Percentiles rank a stretch among this genome's conserved stretches.
Conservation (phyloP, 2,888 invertebrate species). For the Agrochola litura region DNA sequence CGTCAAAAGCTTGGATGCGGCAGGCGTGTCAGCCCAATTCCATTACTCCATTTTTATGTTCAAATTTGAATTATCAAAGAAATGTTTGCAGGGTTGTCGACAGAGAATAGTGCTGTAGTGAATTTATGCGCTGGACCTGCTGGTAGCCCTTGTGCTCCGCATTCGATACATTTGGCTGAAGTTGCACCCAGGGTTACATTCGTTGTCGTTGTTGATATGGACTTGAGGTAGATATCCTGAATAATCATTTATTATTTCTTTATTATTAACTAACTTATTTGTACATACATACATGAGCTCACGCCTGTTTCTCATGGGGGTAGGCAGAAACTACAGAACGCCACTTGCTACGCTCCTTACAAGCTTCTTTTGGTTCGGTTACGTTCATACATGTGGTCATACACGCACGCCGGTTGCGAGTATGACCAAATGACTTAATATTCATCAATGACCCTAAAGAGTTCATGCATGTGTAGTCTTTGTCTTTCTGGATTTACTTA, state of each 20-base stretch:
- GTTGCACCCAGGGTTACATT: slow-evolving; percentile 83
- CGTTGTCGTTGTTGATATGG: slow-evolving; percentile 82
- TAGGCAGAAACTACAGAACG: neutral
- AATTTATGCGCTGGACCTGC: slow-evolving; percentile 80
- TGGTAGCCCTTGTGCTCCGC: slow-evolving; percentile 81
- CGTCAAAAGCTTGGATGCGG: neutral
- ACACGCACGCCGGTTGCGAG: neutral
- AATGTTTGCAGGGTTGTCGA: slow-evolving; percentile 80
- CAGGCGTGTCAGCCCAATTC: neutral
- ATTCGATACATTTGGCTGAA: slow-evolving; percentile 83
- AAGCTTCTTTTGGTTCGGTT: neutral
- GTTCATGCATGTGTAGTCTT: neutral
- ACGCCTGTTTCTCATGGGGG: too few relatives aligned
- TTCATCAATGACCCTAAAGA: neutral
- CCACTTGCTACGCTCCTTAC: neutral
- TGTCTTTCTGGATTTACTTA: neutral
- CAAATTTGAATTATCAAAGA: neutral
- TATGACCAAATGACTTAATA: neutral
- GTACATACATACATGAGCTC: neutral
- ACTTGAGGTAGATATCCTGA: slow-evolving; percentile 73
- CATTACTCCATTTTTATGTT: neutral
- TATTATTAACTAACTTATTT: neutral
- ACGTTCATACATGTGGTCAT: neutral
- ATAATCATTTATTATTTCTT: neutral
- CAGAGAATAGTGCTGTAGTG: slow-evolving; percentile 85